Conservation (phyloP, 30 jellyfish, hydroid and myxozoan species). For the Chironex yamaguchii region DNA sequence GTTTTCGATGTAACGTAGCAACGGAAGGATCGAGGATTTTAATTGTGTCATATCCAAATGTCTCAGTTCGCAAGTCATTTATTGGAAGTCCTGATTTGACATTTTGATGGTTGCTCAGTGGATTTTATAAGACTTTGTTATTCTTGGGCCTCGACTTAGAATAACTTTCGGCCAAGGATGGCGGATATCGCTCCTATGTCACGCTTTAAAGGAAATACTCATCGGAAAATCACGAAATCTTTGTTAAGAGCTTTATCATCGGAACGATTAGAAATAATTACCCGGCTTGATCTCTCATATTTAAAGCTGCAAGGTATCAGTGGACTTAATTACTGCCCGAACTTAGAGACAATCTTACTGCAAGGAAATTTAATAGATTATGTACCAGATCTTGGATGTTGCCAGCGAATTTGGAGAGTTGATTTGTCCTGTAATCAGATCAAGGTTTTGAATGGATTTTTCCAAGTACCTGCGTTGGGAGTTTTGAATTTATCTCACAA, state of each 20-base stretch:
- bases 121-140: no score
- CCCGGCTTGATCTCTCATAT: slow-evolving; percentile 54
- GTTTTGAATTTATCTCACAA: slow-evolving; percentile 37
- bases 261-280: slow-evolving; percentile 53
- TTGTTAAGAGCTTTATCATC: slow-evolving; percentile 46
- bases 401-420: slow-evolving; percentile 61
- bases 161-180: no score
- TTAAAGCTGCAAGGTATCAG: slow-evolving; percentile 48
- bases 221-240: slow-evolving; percentile 3
- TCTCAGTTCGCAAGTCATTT: no score
- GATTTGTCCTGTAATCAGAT: slow-evolving; percentile 57
- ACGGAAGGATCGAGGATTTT: no score
- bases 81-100: no score
- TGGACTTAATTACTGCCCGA: slow-evolving; percentile 52
- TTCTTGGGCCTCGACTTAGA: no score
- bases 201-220: no score
- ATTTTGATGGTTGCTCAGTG: no score
- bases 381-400: slow-evolving; percentile 38
- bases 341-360: slow-evolving; percentile 43
- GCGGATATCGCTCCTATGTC: no score
- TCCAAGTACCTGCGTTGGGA: slow-evolving; percentile 39
- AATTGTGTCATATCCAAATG: no score
- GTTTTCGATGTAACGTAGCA: no score
- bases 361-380: slow-evolving; percentile 48
- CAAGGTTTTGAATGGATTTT: slow-evolving; percentile 52